phyloP scores from a whole-genome alignment of 2,797 vertebrate species.

The Rachycentron canadum region DNA sequence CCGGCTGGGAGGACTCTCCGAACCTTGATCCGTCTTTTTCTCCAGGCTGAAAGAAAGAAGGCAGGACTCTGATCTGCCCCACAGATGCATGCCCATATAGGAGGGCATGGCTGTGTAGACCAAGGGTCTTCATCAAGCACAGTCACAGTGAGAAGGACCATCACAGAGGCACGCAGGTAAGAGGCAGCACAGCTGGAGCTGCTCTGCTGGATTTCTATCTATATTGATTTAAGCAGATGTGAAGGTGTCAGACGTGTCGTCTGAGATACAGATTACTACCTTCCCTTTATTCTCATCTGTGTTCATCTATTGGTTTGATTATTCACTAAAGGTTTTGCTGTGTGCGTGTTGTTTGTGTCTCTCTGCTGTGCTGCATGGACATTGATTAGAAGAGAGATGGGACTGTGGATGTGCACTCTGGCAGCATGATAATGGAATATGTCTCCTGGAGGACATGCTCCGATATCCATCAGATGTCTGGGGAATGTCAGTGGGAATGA shows the following conservation, averaged over 20 bases:
- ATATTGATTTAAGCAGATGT: slow-evolving; percentile 40
- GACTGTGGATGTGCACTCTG: slow-evolving; percentile 71
- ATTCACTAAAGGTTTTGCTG: slow-evolving; percentile 38
- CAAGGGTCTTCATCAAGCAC: slow-evolving; percentile 74
- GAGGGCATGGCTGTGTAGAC: slow-evolving; percentile 79
- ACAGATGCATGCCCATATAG: slow-evolving; percentile 80
- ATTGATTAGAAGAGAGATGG: slow-evolving; percentile 75
- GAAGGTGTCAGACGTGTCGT: slow-evolving; percentile 30
- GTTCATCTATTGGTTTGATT: slow-evolving; percentile 49
- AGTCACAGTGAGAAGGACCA: slow-evolving; percentile 66
- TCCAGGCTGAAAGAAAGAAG: slow-evolving; percentile 58
- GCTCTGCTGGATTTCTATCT: slow-evolving; percentile 51
- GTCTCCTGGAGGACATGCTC: slow-evolving; percentile 79
- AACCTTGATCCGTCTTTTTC: slow-evolving; percentile 72
- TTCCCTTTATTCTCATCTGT: slow-evolving; percentile 41
- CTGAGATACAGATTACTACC: slow-evolving; percentile 32
- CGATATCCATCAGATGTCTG: slow-evolving; percentile 74
- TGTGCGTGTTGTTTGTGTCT: slow-evolving; percentile 47
- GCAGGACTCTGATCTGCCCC: slow-evolving; percentile 70
- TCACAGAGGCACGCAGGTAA: slow-evolving; percentile 74
- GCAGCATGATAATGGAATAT: slow-evolving; percentile 78
- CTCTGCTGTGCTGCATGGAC: slow-evolving; percentile 71
- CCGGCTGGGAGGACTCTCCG: slow-evolving; percentile 73
- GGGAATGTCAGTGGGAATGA: slow-evolving; percentile 66
- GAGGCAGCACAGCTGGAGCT: slow-evolving; percentile 58